phyloP scores from a whole-genome alignment of 2,797 vertebrate species.

The Lemur catta region DNA sequence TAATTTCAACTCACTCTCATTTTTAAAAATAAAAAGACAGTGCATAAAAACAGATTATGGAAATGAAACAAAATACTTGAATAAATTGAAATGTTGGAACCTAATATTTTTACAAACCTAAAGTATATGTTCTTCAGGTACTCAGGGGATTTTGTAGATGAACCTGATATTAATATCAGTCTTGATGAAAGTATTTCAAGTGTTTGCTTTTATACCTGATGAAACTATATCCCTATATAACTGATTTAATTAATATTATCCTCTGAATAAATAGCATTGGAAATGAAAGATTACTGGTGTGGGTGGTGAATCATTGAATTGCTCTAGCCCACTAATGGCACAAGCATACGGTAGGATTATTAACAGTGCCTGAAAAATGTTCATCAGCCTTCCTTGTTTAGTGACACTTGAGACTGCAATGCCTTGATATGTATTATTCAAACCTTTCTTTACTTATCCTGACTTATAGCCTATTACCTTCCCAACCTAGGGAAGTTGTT shows the following conservation, averaged over 20 bases:
- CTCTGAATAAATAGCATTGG: conserved; percentile 57
- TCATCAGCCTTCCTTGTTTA: conserved; percentile 67
- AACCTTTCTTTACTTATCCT: conserved; percentile 31
- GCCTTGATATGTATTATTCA: conserved; percentile 75
- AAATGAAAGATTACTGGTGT: conserved; percentile 65
- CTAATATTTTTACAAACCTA: conserved; percentile 39
- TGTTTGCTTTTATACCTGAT: conserved; percentile 73
- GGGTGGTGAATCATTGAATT: conserved; percentile 66
- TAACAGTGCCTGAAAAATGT: conserved; percentile 67
- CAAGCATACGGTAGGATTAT: conserved; percentile 45
- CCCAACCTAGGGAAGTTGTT: background rate
- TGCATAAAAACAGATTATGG: conserved; percentile 77
- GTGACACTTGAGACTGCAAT: conserved; percentile 58
- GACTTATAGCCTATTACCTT: background rate
- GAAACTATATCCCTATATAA: conserved; percentile 63
- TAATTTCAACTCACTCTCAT: conserved; percentile 77
- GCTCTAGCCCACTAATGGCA: conserved; percentile 29
- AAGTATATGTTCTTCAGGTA: conserved; percentile 49
- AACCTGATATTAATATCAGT: conserved; percentile 59
- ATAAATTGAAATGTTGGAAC: conserved; percentile 62
- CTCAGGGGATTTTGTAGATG: conserved; percentile 66
- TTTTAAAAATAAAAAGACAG: conserved; percentile 72
- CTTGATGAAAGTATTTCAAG: conserved; percentile 65
- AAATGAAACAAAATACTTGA: conserved; percentile 80
- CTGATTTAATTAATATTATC: conserved; percentile 72